Evolutionary conservation across 2,888 invertebrate species (phyloP).

Genomic region (Penaeus monodon): DNA sequence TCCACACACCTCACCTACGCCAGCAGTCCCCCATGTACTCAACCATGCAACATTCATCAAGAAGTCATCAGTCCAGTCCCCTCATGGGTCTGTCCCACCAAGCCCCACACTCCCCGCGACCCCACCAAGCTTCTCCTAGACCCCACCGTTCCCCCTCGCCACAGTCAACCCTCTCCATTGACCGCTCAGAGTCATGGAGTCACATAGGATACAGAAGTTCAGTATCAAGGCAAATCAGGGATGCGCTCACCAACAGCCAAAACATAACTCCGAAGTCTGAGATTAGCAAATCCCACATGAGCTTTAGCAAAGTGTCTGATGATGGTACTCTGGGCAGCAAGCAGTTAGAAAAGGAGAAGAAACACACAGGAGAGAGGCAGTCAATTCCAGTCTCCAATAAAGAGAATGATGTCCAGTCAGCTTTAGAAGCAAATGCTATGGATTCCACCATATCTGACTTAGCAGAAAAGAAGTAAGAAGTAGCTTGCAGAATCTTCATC

Average conservation of each 20-base stretch:
- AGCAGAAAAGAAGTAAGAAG: slow-evolving; percentile 39
- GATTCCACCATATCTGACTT: slow-evolving; percentile 35
- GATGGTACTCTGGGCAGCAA: too few species aligned
- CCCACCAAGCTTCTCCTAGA: slow-evolving; percentile 45
- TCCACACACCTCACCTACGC: slow-evolving; percentile 41
- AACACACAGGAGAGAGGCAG: slow-evolving; percentile 19
- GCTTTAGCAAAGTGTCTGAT: too few species aligned
- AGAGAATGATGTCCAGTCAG: slow-evolving; percentile 28
- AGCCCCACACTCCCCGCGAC: slow-evolving; percentile 48
- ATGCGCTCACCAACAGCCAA: slow-evolving; percentile 18
- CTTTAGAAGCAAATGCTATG: slow-evolving; percentile 18
- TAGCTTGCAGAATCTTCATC: background rate
- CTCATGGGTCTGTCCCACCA: slow-evolving; percentile 24
- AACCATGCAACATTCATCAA: too few species aligned
- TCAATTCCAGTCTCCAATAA: slow-evolving; percentile 27
- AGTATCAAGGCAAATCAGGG: slow-evolving; percentile 43
- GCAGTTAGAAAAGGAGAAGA: background rate
- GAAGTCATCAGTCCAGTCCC: slow-evolving; percentile 6
- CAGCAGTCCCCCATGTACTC: slow-evolving; percentile 27
- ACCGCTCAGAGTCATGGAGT: slow-evolving; percentile 22
- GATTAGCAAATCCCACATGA: too few species aligned
- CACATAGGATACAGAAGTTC: slow-evolving; percentile 38
- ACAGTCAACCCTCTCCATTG: too few species aligned
- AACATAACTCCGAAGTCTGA: too few species aligned
- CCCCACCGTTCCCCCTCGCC: background rate